Conservation (phyloP, 2,797 vertebrate species). For the Sebastes baramenuke region DNA sequence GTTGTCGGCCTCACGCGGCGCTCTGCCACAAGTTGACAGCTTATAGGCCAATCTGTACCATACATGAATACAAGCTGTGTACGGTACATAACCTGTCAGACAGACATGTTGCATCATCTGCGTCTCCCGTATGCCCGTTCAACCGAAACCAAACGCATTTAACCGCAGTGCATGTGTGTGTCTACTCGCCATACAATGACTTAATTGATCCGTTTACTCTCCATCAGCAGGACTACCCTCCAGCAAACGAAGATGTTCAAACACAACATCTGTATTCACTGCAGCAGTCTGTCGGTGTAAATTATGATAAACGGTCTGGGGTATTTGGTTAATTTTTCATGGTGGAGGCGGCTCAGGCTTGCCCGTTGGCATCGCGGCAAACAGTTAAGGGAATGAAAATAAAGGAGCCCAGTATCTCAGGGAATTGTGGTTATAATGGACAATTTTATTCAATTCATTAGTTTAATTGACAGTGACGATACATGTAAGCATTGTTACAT, state of each 20-base stretch:
- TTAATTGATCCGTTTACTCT: constrained; percentile 49
- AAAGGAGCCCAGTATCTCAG: background rate
- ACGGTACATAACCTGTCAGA: constrained; percentile 44
- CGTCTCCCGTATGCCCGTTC: constrained; percentile 30
- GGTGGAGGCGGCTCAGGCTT: background rate
- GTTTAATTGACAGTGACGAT: too few species aligned
- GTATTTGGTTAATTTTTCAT: constrained; percentile 24
- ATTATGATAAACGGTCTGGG: constrained; percentile 41
- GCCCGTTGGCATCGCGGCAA: constrained; percentile 7
- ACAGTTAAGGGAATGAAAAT: constrained; percentile 10
- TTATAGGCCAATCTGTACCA: constrained; percentile 67
- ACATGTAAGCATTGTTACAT: too few species aligned
- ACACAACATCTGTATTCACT: constrained; percentile 49
- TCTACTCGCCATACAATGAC: background rate
- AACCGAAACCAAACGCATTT: constrained; percentile 12
- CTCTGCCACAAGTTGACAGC: constrained; percentile 65
- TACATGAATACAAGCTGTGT: constrained; percentile 56
- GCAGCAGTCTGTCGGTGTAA: constrained; percentile 26
- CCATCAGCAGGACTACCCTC: constrained; percentile 7
- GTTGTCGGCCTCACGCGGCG: constrained; percentile 54
- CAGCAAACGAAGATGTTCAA: constrained; percentile 39
- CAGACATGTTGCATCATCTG: constrained; percentile 47
- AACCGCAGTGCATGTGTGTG: background rate
- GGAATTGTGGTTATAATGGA: background rate
- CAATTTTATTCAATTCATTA: too few species aligned